These are phyloP conservation scores for Mythimna ferrago DNA, from an alignment of 2,888 invertebrate genomes.

Conservation along the genomic window DNA sequence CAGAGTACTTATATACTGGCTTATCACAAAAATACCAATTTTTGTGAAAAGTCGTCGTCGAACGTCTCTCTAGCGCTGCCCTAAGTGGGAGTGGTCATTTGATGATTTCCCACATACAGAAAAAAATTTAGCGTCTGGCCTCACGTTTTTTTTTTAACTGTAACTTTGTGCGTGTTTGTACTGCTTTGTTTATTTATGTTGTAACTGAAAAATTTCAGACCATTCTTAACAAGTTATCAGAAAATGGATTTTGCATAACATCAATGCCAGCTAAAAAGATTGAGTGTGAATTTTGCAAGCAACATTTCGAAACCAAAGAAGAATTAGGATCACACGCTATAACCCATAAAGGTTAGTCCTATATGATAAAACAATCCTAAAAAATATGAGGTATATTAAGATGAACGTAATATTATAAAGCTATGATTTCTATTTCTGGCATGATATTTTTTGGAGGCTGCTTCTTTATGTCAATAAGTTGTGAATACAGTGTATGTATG, in stretches of 20 bases:
- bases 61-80: too few relatives aligned
- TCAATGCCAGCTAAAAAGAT: conserved; percentile 72
- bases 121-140: not conserved
- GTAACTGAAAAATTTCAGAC: conserved; percentile 70
- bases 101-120: too few relatives aligned
- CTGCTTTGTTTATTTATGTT: conserved; percentile 18
- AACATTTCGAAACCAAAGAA: conserved; percentile 78
- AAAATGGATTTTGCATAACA: conserved; percentile 80
- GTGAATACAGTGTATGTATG: too few relatives aligned
- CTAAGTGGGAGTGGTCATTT: too few relatives aligned
- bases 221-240: conserved; percentile 80
- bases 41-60: too few relatives aligned
- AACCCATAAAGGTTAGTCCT: conserved; percentile 78
- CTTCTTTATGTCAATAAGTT: too few relatives aligned
- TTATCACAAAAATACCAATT: not conserved
- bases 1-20: not conserved
- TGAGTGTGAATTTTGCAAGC: conserved; percentile 80
- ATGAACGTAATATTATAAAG: too few relatives aligned
- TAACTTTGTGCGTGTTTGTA: not conserved
- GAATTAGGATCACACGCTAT: conserved; percentile 77
- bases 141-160: not conserved
- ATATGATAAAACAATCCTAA: not conserved
- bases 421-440: too few relatives aligned
- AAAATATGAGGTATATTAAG: too few relatives aligned
- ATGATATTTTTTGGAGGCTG: too few relatives aligned